These are phyloP conservation scores for Diaperis boleti DNA, from an alignment of 2,888 invertebrate species.

Conservation along the genomic window DNA sequence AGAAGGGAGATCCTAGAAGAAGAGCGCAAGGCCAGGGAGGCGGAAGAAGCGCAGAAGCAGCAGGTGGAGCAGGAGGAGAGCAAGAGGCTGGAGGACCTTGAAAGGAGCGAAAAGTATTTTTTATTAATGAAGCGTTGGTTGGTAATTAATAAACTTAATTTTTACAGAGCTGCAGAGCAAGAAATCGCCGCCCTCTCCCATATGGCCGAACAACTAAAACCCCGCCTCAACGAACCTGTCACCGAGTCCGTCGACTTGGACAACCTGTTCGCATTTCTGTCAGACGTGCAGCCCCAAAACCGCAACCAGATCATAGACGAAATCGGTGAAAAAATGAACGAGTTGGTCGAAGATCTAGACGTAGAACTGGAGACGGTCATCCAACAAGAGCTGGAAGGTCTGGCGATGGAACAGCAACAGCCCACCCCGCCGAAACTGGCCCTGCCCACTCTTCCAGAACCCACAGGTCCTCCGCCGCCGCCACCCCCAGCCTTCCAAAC, in stretches of 20 bases:
- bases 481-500: constrained; percentile 67
- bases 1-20: constrained; percentile 81
- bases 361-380: constrained; percentile 79
- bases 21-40: constrained; percentile 74
- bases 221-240: constrained; percentile 68
- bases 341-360: constrained; percentile 84
- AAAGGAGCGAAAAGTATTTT: constrained; percentile 74
- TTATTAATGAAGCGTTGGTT: constrained; percentile 1
- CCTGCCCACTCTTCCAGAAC: constrained; percentile 79
- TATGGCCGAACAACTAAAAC: constrained; percentile 79
- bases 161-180: constrained; percentile 72
- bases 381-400: constrained; percentile 72
- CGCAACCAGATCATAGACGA: constrained; percentile 78
- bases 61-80: constrained; percentile 38
- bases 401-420: constrained; percentile 65
- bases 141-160: not conserved
- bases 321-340: constrained; percentile 87
- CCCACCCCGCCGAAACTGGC: constrained; percentile 68
- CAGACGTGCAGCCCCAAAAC: constrained; percentile 76
- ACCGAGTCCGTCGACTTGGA: constrained; percentile 87
- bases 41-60: constrained; percentile 66
- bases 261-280: constrained; percentile 90
- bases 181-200: constrained; percentile 79
- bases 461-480: constrained; percentile 71
- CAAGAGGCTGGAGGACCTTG: constrained; percentile 67